Evolutionary conservation across 2,888 invertebrate genomes (phyloP).

Genomic region (Trichogramma dendrolimi): DNA sequence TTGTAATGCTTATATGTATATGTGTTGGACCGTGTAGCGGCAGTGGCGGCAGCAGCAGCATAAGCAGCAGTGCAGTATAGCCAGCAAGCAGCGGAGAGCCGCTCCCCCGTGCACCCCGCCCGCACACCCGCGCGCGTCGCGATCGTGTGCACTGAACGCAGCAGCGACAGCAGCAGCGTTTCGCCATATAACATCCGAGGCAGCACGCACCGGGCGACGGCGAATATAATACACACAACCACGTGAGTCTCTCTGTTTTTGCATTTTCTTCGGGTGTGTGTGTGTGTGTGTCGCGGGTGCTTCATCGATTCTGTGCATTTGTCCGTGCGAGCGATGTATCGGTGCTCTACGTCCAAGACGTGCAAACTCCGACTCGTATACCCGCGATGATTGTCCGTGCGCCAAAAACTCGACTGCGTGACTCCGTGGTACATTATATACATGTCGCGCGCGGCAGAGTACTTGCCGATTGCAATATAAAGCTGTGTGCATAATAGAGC

Average conservation of each 20-base stretch:
- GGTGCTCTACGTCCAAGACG: no score
- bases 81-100: slow-evolving; percentile 23
- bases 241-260: slow-evolving; percentile 42
- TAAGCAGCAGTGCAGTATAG: neutral
- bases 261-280: neutral
- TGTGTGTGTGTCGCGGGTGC: neutral
- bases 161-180: slow-evolving; percentile 18
- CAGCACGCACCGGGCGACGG: slow-evolving; percentile 25
- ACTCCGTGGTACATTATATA: no score
- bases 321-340: no score
- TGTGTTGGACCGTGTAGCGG: no score
- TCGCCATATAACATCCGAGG: no score
- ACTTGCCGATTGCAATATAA: neutral
- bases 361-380: no score
- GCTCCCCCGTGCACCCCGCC: slow-evolving; percentile 10
- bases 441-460: neutral
- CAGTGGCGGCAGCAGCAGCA: no score
- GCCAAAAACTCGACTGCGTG: no score
- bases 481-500: neutral
- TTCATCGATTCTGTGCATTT: neutral
- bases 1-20: no score
- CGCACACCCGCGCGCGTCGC: slow-evolving; percentile 15
- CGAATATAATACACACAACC: slow-evolving; percentile 43
- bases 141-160: slow-evolving; percentile 22
- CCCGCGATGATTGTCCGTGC: no score